These are phyloP conservation scores for Drosophila obscura DNA, from an alignment of 1,140 invertebrate genomes.

Conservation along the genomic window DNA sequence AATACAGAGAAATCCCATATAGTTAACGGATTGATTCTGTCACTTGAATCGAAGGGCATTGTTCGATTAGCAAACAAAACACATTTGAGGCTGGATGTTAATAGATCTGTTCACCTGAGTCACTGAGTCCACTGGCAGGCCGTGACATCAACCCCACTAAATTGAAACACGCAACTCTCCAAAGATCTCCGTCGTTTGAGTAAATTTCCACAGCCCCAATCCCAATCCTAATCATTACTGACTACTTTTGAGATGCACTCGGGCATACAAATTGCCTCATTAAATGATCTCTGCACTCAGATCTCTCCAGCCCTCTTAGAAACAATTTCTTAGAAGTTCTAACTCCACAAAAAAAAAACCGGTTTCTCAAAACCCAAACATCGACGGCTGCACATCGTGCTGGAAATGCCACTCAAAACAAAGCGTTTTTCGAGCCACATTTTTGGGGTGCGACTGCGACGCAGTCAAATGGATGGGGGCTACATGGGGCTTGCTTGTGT, in stretches of 20 bases:
- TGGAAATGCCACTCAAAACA: slow-evolving; percentile 38
- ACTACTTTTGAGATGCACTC: not conserved
- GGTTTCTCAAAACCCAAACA: slow-evolving; percentile 23
- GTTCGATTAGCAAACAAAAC: slow-evolving; percentile 32
- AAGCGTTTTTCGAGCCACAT: not conserved
- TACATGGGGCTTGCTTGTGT: not conserved
- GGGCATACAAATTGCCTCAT: slow-evolving; percentile 5
- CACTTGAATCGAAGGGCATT: slow-evolving; percentile 28
- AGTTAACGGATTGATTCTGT: slow-evolving; percentile 29
- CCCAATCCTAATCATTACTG: too few species aligned
- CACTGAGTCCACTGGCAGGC: not conserved
- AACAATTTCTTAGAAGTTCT: not conserved
- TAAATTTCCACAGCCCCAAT: too few species aligned
- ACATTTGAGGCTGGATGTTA: slow-evolving; percentile 29
- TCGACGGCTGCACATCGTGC: not conserved
- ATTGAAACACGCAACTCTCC: not conserved
- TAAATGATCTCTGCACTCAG: slow-evolving; percentile 10
- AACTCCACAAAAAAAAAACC: slow-evolving; percentile 3
- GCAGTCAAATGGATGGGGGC: not conserved
- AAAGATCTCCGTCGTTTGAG: too few species aligned
- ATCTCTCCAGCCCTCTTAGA: not conserved
- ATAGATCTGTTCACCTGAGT: slow-evolving; percentile 21
- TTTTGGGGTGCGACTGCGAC: slow-evolving; percentile 8
- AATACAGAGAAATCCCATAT: not conserved
- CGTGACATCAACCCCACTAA: not conserved